These are phyloP conservation scores for Stomorhina lunata DNA, from an alignment of 2,888 invertebrate species.

Conservation along the genomic window DNA sequence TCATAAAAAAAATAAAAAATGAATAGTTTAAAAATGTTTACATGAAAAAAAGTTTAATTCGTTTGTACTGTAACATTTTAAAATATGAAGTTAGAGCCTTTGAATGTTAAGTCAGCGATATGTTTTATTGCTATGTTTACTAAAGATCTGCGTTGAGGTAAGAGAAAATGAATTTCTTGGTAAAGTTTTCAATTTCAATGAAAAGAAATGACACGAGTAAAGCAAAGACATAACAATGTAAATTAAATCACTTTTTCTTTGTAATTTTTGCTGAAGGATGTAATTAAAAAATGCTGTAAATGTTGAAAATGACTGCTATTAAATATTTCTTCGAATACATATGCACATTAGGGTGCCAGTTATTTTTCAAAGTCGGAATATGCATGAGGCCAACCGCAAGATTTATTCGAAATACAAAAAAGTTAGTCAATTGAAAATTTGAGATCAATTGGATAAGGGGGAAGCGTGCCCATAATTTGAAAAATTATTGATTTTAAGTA, in stretches of 20 bases:
- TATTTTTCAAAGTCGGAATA: too few species aligned
- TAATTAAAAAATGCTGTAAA: constrained; percentile 40
- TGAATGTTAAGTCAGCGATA: too few species aligned
- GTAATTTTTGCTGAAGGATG: neutral
- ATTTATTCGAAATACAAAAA: too few species aligned
- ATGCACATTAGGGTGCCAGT: neutral
- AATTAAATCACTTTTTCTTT: neutral
- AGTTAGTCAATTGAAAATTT: too few species aligned
- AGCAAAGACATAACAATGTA: neutral
- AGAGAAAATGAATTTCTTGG: neutral
- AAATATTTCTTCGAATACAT: neutral
- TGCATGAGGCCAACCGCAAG: too few species aligned
- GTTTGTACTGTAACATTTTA: too few species aligned
- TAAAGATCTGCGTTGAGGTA: neutral
- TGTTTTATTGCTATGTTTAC: neutral
- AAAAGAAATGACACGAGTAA: neutral
- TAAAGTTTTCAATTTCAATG: neutral
- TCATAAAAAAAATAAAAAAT: neutral
- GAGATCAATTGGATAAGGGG: too few species aligned
- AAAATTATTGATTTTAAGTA: too few species aligned
- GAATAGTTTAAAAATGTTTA: too few species aligned
- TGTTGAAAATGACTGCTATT: neutral
- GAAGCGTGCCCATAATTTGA: too few species aligned
- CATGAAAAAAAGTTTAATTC: too few species aligned
- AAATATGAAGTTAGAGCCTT: too few species aligned